These are phyloP conservation scores for Linnaemya tessellans DNA, from an alignment of 2,888 invertebrate genomes.

Conservation along the genomic window DNA sequence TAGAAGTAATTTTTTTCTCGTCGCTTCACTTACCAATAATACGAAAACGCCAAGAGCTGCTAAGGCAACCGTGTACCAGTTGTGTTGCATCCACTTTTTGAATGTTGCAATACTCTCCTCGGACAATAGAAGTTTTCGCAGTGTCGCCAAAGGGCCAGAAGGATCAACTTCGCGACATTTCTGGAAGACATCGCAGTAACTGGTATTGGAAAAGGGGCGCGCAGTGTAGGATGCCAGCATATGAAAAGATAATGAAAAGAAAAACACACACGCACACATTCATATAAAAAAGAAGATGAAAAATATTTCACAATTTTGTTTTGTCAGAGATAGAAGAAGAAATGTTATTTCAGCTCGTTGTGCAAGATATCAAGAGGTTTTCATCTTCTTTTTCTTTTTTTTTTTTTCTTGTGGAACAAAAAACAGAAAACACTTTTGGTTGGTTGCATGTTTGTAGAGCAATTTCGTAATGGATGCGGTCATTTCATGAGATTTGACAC, in stretches of 20 bases:
- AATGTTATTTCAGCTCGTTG: conserved; percentile 33
- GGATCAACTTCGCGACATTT: conserved; percentile 96
- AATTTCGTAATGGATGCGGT: conserved; percentile 68
- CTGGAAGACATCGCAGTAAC: conserved; percentile 88
- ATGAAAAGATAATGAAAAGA: conserved; percentile 36
- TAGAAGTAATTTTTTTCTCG: not conserved
- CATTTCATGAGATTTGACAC: conserved; percentile 67
- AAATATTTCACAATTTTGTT: conserved; percentile 37
- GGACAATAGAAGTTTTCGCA: conserved; percentile 92
- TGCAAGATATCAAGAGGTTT: conserved; percentile 40
- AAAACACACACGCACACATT: not conserved
- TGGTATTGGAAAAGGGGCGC: conserved; percentile 73
- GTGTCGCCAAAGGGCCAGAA: conserved; percentile 94
- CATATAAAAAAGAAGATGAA: conserved; percentile 59
- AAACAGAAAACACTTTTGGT: conserved; percentile 12
- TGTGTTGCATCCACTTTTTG: conserved; percentile 92
- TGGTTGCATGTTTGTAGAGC: conserved; percentile 56
- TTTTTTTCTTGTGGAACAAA: not conserved
- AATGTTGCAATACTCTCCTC: conserved; percentile 95
- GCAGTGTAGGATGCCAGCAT: not conserved
- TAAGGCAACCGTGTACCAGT: conserved; percentile 95
- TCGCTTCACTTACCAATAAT: conserved; percentile 89
- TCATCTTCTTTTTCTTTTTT: conserved; percentile 10
- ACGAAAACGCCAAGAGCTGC: conserved; percentile 89
- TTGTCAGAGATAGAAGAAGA: conserved; percentile 6